These are phyloP conservation scores for Physocephala rufipes DNA, from an alignment of 2,888 invertebrate species.

Conservation along the genomic window DNA sequence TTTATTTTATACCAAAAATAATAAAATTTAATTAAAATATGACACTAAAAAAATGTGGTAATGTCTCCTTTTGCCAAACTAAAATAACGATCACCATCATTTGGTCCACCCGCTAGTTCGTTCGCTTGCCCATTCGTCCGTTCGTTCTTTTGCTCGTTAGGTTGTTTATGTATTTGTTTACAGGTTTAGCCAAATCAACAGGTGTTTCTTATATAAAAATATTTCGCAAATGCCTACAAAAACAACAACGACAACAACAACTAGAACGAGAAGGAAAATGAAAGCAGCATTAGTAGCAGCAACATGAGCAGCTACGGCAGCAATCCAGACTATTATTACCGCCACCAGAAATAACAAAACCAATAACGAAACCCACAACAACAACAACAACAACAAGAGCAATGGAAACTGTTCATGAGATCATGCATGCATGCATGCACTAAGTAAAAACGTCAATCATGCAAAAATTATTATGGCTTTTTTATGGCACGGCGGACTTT, in stretches of 20 bases:
- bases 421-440: constrained; percentile 46
- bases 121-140: too few species aligned
- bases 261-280: too few species aligned
- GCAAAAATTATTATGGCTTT: constrained; percentile 55
- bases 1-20: too few species aligned
- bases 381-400: constrained; percentile 12
- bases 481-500: constrained; percentile 37
- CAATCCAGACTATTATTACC: neutral
- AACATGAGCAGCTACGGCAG: constrained; percentile 9
- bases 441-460: constrained; percentile 57
- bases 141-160: neutral
- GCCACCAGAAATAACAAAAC: constrained; percentile 19
- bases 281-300: constrained; percentile 15
- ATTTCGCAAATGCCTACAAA: constrained; percentile 18
- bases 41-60: too few species aligned
- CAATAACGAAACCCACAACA: constrained; percentile 28
- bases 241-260: constrained; percentile 25
- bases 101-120: too few species aligned
- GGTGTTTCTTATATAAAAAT: constrained; percentile 51
- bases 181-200: neutral
- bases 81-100: too few species aligned
- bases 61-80: too few species aligned
- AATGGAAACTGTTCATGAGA: constrained; percentile 36
- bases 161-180: neutral
- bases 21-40: too few species aligned